Percentiles rank a stretch among this genome's conserved stretches.
Conservation (phyloP, 1,140 invertebrate genomes). For the Bombus breviceps region DNA sequence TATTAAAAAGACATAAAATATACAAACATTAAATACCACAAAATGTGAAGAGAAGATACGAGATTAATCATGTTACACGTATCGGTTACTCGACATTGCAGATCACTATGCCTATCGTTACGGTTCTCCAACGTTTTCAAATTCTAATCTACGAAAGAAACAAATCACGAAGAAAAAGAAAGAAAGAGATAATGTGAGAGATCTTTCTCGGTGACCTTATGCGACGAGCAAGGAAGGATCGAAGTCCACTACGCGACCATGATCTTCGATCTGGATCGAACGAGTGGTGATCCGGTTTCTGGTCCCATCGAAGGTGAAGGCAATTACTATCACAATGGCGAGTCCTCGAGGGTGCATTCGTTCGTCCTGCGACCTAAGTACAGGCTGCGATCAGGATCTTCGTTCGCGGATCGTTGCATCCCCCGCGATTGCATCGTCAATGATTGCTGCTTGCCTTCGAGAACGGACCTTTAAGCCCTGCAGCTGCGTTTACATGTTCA, state of each 20-base stretch:
- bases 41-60: too few relatives aligned
- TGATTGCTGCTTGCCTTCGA: constrained; percentile 64
- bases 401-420: constrained; percentile 74
- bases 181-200: background rate
- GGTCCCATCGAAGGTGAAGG: constrained; percentile 66
- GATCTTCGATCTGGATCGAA: constrained; percentile 76
- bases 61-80: too few relatives aligned
- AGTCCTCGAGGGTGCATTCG: constrained; percentile 69
- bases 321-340: constrained; percentile 78
- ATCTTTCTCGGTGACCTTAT: constrained; percentile 63
- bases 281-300: constrained; percentile 77
- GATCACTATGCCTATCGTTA: too few relatives aligned
- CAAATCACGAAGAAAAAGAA: background rate
- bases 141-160: background rate
- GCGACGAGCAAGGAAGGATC: constrained; percentile 38
- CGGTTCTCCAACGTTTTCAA: background rate
- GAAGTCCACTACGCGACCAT: constrained; percentile 50
- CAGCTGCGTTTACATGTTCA: constrained; percentile 63
- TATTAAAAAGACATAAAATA: too few relatives aligned
- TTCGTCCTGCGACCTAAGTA: constrained; percentile 73
- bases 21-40: too few relatives aligned
- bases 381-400: constrained; percentile 68
- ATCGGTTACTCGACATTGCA: too few relatives aligned
- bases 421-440: constrained; percentile 60
- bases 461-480: constrained; percentile 47